phyloP scores from a whole-genome alignment of 1,140 invertebrate genomes.

The Hetaerina americana region DNA sequence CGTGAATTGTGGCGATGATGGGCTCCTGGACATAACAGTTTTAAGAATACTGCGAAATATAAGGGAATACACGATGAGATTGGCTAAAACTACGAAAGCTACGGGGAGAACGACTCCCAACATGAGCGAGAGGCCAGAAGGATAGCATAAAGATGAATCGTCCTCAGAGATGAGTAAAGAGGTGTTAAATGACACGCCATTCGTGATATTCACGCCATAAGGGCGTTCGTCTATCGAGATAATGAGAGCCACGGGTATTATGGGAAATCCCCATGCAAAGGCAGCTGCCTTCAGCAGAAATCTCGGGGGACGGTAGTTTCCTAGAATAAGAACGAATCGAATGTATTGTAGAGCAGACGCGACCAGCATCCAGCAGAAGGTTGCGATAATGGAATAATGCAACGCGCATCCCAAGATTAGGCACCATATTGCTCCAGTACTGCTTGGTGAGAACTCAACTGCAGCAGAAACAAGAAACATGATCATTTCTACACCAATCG shows the following conservation, averaged over 20 bases:
- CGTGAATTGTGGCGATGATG: not conserved
- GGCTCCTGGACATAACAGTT: not conserved
- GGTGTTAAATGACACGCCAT: too few species aligned
- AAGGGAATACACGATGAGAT: constrained; percentile 3
- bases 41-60: not conserved
- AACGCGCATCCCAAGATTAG: constrained; percentile 3
- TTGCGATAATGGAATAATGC: constrained; percentile 11
- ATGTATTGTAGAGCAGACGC: constrained; percentile 8
- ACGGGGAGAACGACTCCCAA: constrained; percentile 9
- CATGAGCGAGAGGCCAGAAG: constrained; percentile 5
- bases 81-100: constrained; percentile 2
- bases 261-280: not conserved
- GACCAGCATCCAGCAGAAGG: constrained; percentile 14
- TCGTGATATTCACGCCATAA: not conserved
- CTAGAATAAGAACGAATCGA: constrained; percentile 6
- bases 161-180: not conserved
- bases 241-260: not conserved
- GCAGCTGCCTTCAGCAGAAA: constrained; percentile 4
- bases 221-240: not conserved
- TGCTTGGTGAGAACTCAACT: not conserved
- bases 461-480: not conserved
- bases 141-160: constrained; percentile 9
- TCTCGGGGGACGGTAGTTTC: not conserved
- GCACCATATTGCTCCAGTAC: not conserved
- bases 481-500: constrained; percentile 10